Evolutionary conservation across 2,113 vertebrate species (phyloP), one percentile per base, ranked within the genome.

Genomic region (Pluvianellus socialis): DNA sequence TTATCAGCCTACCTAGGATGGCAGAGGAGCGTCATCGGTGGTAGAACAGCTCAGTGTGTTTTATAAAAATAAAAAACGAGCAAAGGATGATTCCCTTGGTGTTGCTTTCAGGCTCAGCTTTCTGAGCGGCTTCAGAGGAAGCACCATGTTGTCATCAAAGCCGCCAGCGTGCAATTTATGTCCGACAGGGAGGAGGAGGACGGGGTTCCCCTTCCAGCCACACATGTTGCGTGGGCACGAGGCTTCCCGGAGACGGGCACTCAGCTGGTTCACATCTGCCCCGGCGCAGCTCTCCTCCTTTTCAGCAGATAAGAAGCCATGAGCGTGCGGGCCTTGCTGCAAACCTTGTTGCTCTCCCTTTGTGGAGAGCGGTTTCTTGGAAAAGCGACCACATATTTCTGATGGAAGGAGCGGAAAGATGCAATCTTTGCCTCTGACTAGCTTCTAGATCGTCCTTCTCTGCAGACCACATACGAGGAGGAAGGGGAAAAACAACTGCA

Each of bases 131-230:
- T 90, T 94, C 74, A 84, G 86, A 89, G 88, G 93, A 89, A 92
- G 94, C 74, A 86, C 91, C 80, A 56, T 68, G 95, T 95, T 97
- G 94, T 86, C 94, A 94, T 95, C 93, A 94, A 95, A 97, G 91
- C 92, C 6, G 2, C 79, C 90, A 90, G 90, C 1, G 0, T 62
- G 90, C 76, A 74, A 74, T 93, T 91, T 80, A 20, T 86, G 83
- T 75, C 93, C 53, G 83, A 94, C 80, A 61, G 92, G 1, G 0
- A 96, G 18, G 71, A 93, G 70, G 88, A 90, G 65, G 68, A 93
- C 0, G 28, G 82, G 90, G 73, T 90, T 96, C 88, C 90, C 91
- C 84, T 87, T 92, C 70, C 87, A 95, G 67, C 89, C 88, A 61
- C 88, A 90, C 79, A 28, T 52, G 76, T 63, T 84, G 86, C 2